A percentile compares a stretch with the other conserved stretches of the same genome.
Conservation (phyloP, 2,888 invertebrate genomes). For the Congeria kusceri region DNA sequence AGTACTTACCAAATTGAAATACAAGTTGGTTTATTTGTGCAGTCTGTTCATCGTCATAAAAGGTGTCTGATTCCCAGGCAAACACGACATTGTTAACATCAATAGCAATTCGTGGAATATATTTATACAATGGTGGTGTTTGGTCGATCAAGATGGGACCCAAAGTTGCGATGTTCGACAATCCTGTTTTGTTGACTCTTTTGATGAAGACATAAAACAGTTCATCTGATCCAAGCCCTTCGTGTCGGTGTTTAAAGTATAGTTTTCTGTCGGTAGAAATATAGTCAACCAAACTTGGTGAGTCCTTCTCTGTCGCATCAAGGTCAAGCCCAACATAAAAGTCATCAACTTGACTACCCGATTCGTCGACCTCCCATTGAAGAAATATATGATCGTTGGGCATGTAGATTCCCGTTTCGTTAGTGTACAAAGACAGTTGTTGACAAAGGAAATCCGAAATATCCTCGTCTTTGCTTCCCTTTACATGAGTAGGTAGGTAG, state of each 20-base stretch:
- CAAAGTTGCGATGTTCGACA: slow-evolving; percentile 35
- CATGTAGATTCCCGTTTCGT: slow-evolving; percentile 44
- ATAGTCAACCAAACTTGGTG: slow-evolving; percentile 56
- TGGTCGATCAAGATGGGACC: slow-evolving; percentile 66
- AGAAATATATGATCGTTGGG: slow-evolving; percentile 61
- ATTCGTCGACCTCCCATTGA: slow-evolving; percentile 54
- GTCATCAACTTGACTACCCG: slow-evolving; percentile 63
- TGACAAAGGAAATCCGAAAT: slow-evolving; percentile 43
- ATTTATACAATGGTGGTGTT: slow-evolving; percentile 52
- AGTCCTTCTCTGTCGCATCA: background rate
- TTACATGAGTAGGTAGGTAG: slow-evolving; percentile 11
- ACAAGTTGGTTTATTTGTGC: slow-evolving; percentile 43
- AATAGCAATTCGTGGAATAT: slow-evolving; percentile 24
- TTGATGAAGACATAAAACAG: slow-evolving; percentile 61
- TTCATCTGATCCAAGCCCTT: slow-evolving; percentile 50
- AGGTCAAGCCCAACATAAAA: slow-evolving; percentile 59
- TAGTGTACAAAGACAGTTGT: slow-evolving; percentile 10
- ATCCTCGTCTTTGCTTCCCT: slow-evolving; percentile 14
- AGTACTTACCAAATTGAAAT: slow-evolving; percentile 58
- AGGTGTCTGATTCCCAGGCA: slow-evolving; percentile 57
- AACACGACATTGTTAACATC: slow-evolving; percentile 28
- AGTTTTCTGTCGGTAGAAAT: slow-evolving; percentile 40
- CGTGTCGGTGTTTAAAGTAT: slow-evolving; percentile 46
- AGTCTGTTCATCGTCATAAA: slow-evolving; percentile 63
- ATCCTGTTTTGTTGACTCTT: slow-evolving; percentile 63